Evolutionary conservation across 2,888 invertebrate genomes (phyloP).

Genomic region (Acrocyrtus sp.): DNA sequence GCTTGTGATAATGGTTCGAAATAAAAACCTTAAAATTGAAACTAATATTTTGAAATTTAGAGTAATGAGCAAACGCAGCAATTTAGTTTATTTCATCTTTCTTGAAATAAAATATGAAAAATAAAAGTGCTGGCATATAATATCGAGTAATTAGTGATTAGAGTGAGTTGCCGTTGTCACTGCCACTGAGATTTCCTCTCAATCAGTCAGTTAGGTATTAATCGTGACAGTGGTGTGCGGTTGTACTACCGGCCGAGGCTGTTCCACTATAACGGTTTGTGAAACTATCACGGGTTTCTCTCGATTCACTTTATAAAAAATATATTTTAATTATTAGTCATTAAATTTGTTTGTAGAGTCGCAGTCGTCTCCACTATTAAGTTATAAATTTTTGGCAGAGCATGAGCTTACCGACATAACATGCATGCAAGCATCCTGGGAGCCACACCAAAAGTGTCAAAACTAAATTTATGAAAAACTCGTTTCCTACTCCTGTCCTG

Average conservation of each 20-base stretch:
- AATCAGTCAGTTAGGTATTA: neutral
- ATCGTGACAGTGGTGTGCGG: neutral
- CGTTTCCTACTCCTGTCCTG: conserved; percentile 11
- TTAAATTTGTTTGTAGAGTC: too few relatives aligned
- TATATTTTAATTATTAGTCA: neutral
- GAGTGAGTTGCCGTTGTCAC: too few relatives aligned
- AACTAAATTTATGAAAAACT: conserved; percentile 19
- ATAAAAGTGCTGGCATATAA: neutral
- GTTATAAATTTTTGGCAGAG: neutral
- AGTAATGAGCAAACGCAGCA: too few relatives aligned
- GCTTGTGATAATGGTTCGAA: too few relatives aligned
- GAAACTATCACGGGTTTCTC: neutral
- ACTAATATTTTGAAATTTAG: too few relatives aligned
- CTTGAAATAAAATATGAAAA: neutral
- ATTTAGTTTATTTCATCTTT: too few relatives aligned
- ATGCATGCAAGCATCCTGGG: conserved; percentile 23
- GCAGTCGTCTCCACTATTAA: neutral
- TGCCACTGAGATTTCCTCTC: too few relatives aligned
- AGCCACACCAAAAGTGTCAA: neutral
- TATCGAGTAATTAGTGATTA: neutral
- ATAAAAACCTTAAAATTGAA: too few relatives aligned
- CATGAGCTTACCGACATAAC: conserved; percentile 27
- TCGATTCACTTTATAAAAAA: conserved; percentile 3
- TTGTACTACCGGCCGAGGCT: neutral
- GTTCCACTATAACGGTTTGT: conserved; percentile 5